Conservation (phyloP, 2,113 vertebrate species). For the Python bivittatus region DNA sequence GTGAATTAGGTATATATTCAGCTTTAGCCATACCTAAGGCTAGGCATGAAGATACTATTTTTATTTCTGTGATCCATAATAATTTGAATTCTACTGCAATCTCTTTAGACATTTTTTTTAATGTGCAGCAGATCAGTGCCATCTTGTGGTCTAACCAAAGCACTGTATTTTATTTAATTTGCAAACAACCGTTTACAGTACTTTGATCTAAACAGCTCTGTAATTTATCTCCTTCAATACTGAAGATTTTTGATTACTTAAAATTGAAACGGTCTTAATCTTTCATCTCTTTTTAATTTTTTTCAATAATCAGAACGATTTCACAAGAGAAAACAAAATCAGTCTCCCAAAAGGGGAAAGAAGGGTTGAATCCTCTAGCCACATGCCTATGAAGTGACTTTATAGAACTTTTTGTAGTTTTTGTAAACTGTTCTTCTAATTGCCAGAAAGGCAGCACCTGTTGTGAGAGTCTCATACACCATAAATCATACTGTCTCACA, state of each 20-base stretch:
- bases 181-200: not conserved
- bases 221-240: not conserved
- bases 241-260: not conserved
- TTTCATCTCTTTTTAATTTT: not conserved
- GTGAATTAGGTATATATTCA: not conserved
- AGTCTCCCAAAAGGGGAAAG: not conserved
- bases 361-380: not conserved
- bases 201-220: not conserved
- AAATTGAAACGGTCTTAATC: not conserved
- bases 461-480: no score
- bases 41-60: not conserved
- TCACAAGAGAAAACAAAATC: not conserved
- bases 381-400: not conserved
- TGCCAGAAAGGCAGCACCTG: not conserved
- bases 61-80: not conserved
- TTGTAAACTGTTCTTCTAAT: not conserved
- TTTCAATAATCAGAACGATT: not conserved
- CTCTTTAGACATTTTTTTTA: not conserved
- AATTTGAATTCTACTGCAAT: not conserved
- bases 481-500: not conserved
- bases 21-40: not conserved
- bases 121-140: not conserved
- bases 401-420: not conserved
- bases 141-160: not conserved
- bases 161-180: not conserved